Percentiles rank a stretch among this genome's conserved stretches.
phyloP scores from a whole-genome alignment of 2,888 invertebrate species.

The Trissonchulus sp. region DNA sequence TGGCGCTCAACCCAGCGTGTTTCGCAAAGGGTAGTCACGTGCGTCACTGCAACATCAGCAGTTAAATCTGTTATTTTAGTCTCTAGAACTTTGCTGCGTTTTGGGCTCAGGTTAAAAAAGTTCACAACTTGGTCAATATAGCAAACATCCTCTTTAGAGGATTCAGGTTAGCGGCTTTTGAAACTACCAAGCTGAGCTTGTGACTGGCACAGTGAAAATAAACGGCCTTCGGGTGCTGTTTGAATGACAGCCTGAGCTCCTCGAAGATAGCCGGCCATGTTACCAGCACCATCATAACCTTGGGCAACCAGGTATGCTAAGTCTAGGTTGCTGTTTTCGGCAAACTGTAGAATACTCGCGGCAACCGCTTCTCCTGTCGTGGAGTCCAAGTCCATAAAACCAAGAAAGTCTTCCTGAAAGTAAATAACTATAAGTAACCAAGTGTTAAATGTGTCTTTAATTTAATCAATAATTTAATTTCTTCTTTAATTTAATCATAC shows the following conservation, averaged over 20 bases:
- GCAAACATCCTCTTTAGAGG: neutral
- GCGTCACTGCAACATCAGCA: neutral
- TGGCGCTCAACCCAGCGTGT: constrained; percentile 9
- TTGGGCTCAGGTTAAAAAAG: constrained; percentile 6
- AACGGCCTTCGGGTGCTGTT: neutral
- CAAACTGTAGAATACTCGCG: neutral
- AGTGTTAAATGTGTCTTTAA: too few relatives aligned
- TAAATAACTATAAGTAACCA: too few relatives aligned
- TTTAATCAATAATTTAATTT: too few relatives aligned
- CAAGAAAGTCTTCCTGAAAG: constrained; percentile 22
- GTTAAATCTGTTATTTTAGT: neutral
- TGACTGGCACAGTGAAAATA: constrained; percentile 21
- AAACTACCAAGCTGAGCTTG: constrained; percentile 9
- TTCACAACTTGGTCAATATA: neutral
- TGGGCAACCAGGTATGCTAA: neutral
- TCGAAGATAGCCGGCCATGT: constrained; percentile 17
- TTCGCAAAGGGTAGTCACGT: neutral
- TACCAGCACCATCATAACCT: constrained; percentile 26
- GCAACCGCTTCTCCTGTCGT: neutral
- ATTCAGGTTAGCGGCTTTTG: neutral
- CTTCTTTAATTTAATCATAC: too few relatives aligned
- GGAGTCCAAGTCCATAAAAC: neutral
- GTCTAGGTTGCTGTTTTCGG: neutral
- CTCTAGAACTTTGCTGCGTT: neutral
- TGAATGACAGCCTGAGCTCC: constrained; percentile 23